These are phyloP conservation scores for Zapornia atra DNA, from an alignment of 2,113 vertebrate genomes.

Conservation along the genomic window DNA sequence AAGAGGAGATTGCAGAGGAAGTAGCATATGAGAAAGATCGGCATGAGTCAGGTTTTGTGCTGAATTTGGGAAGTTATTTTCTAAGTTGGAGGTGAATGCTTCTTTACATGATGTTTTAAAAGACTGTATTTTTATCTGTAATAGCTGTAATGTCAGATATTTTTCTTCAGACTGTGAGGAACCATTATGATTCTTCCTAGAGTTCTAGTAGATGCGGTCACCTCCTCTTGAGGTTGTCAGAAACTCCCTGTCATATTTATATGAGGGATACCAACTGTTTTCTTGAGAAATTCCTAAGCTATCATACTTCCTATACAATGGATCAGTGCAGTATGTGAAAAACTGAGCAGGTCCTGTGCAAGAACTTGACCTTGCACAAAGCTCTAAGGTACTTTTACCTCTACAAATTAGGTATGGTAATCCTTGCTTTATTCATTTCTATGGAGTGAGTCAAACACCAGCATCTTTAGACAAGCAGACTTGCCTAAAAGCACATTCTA, in stretches of 20 bases:
- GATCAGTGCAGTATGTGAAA: background rate
- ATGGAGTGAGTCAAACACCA: background rate
- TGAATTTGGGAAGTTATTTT: background rate
- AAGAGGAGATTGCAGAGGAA: background rate
- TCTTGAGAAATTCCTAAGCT: background rate
- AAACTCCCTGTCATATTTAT: background rate
- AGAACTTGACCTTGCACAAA: background rate
- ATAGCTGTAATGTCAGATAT: background rate
- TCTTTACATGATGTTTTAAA: background rate
- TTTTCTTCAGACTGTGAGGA: background rate
- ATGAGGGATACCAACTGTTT: background rate
- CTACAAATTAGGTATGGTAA: slow-evolving; percentile 16
- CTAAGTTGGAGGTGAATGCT: background rate
- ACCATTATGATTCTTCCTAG: background rate
- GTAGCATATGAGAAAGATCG: background rate
- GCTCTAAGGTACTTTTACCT: background rate
- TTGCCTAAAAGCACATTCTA: background rate
- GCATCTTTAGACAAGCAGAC: background rate
- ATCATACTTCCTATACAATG: background rate
- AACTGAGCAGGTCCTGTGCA: background rate
- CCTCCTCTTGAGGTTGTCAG: background rate
- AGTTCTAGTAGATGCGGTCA: background rate
- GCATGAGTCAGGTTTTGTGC: background rate
- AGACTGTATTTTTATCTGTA: background rate
- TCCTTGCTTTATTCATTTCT: background rate